Percentiles rank a stretch among this genome's conserved stretches.
phyloP scores from a whole-genome alignment of 53 echinoderm and acorn worm species.

The Mesocentrotus franciscanus region DNA sequence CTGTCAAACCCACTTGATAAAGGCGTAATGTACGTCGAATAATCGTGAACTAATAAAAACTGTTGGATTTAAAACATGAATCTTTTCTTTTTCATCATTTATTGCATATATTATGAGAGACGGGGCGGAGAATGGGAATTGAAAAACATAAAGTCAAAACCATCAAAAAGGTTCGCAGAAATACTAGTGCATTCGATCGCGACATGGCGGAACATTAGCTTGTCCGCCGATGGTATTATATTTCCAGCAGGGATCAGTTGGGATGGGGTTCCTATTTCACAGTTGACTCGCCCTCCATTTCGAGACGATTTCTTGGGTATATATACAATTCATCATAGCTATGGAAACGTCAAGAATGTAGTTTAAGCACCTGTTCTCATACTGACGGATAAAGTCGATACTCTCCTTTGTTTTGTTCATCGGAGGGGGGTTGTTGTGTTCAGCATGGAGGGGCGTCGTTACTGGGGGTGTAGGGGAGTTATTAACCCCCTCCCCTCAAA shows the following conservation, averaged over 20 bases:
- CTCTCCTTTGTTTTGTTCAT: background rate
- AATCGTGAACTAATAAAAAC: no score
- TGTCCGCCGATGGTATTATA: background rate
- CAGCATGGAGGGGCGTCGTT: background rate
- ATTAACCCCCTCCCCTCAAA: background rate
- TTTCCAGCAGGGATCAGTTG: background rate
- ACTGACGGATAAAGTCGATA: background rate
- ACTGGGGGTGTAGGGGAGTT: background rate
- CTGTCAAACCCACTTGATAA: no score
- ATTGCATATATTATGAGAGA: no score
- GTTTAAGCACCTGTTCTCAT: background rate
- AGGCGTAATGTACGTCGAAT: no score
- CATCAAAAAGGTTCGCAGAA: no score
- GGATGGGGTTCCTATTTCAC: background rate
- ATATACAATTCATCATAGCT: conserved; percentile 7
- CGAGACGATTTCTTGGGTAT: background rate
- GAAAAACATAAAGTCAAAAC: no score
- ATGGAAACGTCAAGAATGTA: background rate
- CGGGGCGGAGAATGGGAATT: no score
- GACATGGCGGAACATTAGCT: no score
- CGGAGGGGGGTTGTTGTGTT: background rate
- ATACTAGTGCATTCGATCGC: no score
- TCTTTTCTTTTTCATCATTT: no score
- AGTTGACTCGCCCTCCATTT: background rate
- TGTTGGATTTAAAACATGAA: no score